Evolutionary conservation across 1,140 invertebrate species (phyloP).

Genomic region (Oscheius sp.): DNA sequence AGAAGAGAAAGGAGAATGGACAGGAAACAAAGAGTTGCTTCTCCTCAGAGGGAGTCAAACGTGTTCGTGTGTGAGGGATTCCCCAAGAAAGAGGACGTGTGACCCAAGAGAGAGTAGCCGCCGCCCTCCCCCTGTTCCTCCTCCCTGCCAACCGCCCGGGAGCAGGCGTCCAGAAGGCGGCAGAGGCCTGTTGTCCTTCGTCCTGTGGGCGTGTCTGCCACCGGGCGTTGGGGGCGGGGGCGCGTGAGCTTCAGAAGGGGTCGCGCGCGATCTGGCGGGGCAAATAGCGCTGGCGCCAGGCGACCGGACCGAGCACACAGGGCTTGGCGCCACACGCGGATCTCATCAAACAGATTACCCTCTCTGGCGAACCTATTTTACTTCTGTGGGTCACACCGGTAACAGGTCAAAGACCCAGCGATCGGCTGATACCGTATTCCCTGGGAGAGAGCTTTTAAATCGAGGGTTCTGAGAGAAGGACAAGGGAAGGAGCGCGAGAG

Average conservation of each 20-base stretch:
- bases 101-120: neutral
- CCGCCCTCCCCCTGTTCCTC: too few relatives aligned
- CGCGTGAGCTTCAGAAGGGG: conserved; percentile 3
- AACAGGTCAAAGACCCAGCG: too few relatives aligned
- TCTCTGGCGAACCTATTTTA: neutral
- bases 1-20: too few relatives aligned
- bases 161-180: too few relatives aligned
- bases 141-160: too few relatives aligned
- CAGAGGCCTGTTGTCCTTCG: too few relatives aligned
- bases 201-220: neutral
- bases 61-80: too few relatives aligned
- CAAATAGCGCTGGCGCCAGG: neutral
- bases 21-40: too few relatives aligned
- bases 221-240: neutral
- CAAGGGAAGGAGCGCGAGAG: neutral
- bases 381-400: neutral
- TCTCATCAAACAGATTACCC: neutral
- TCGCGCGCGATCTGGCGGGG: neutral
- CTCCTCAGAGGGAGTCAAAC: too few relatives aligned
- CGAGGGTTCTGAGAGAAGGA: neutral
- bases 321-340: neutral
- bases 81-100: neutral
- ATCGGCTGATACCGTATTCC: too few relatives aligned
- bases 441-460: neutral
- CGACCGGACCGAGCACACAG: neutral